Conservation (phyloP, 1,140 invertebrate species). For the Coelopa frigida region DNA sequence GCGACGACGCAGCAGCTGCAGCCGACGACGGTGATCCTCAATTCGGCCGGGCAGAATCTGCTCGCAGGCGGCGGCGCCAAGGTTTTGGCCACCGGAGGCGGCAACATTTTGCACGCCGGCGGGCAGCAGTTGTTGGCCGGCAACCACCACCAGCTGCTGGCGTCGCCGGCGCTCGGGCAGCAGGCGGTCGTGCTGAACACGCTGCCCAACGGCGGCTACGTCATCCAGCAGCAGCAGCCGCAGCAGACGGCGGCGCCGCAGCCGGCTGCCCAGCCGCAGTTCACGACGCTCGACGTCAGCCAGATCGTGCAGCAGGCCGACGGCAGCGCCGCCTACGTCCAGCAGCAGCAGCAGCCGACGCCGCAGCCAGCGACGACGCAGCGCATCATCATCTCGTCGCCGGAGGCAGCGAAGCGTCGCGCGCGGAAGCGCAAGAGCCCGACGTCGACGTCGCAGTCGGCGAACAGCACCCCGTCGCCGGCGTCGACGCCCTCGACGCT, state of each 20-base stretch:
- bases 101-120: conserved; percentile 16
- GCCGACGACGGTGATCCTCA: conserved; percentile 28
- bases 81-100: conserved; percentile 21
- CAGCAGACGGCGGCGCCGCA: conserved; percentile 15
- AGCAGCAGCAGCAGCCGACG: conserved; percentile 33
- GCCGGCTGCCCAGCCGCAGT: conserved; percentile 60
- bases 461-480: conserved; percentile 25
- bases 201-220: conserved; percentile 68
- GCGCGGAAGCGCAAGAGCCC: conserved; percentile 64
- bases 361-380: conserved; percentile 36
- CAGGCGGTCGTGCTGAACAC: conserved; percentile 76
- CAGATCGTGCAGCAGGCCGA: conserved; percentile 49
- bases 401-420: conserved; percentile 64
- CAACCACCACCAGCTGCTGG: conserved; percentile 27
- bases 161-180: conserved; percentile 57
- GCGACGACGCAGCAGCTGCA: conserved; percentile 9
- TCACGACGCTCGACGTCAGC: conserved; percentile 54
- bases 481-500: conserved; percentile 26
- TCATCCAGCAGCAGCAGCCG: conserved; percentile 64
- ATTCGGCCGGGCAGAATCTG: conserved; percentile 22
- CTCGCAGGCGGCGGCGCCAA: conserved; percentile 14
- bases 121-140: conserved; percentile 41
- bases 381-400: conserved; percentile 53
- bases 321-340: conserved; percentile 46
- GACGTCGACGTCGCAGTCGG: conserved; percentile 14